Base-by-base conservation (phyloP, 2,797 vertebrate genomes). In the Sebastes cheni region DNA sequence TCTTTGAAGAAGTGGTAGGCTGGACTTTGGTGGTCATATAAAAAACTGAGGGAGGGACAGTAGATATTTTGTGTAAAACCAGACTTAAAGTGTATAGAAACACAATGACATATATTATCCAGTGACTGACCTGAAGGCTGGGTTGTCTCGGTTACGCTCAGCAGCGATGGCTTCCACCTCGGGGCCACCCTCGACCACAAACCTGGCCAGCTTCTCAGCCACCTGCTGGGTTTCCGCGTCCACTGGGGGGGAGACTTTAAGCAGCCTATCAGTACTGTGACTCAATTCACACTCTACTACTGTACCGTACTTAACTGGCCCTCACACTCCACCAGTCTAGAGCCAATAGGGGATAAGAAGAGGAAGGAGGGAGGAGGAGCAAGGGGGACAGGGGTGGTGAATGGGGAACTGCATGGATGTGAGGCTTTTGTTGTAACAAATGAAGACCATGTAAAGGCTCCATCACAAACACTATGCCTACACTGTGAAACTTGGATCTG, bases 171-270 rank as follows among this genome's bases (percentile, higher is more conserved):
- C 96, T 95, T 99, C 98, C 89, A 97, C 96, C 90, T 99, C 97
- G 0, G 97, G 97, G 88, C 98, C 98, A 85, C 97, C 97, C 18
- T 99, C 97, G 0, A 97, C 98, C 94, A 99, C 96, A 92, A 97
- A 97, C 93, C 89, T 95, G 90, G 98, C 98, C 94, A 99, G 95
- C 89, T 97, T 98, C 95, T 97, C 97, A 39, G 96, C 97, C 86
- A 98, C 96, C 85, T 95, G 95, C 94, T 95, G 96, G 82, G 94
- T 96, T 92, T 98, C 97, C 85, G 95, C 93, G 20, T 99, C 98
- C 95, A 97, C 99, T 98, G 98, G 96, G 97, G 97, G 97, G 96
- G 97, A 98, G 97, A 99, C 98, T 99, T 99, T 98, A 98, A 98
- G 97, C 96, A 98, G 96, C 95, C 97, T 97, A 97, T 99, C 97